Base-by-base conservation (phyloP, 2,888 invertebrate genomes). In the Athalia circularis region DNA sequence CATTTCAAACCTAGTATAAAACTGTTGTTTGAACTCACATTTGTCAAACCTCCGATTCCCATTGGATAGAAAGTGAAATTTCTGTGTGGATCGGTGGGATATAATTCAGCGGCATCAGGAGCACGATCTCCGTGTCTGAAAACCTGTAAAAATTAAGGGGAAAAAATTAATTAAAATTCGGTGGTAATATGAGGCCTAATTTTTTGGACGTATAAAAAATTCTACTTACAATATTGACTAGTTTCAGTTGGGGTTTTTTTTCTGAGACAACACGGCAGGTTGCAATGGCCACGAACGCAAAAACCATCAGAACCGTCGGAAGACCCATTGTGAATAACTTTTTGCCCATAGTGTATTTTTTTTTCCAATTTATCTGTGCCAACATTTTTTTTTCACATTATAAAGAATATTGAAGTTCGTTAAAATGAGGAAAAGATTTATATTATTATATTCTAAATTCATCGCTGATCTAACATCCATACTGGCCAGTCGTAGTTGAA, bases 61-160 rank as follows among this genome's bases (percentile, higher is more conserved):
- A 92, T 93, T 0, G 94, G 94, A 90, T 93, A 94, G 83, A 92
- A 92, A 45, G 87, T 87, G 68, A 92, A 92, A 52, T 92, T 85
- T 47, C 91, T 84, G 79, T 93, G 91, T 0, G 92, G 91, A 83
- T 94, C 93, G 50, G 92, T 92, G 0, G 94, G 93, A 85, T 92
- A 94, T 65, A 92, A 88, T 6, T 90, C 91, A 3, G 3, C 4
- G 13, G 90, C 83, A 79, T 93, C 93, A 0, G 95, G 95, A 15
- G 95, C 93, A 78, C 95, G 91, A 85, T 95, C 95, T 2, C 95
- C 95, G 86, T 95, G 95, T 64, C 95, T 92, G 87, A 93, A 95
- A 57, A 95, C 86, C 94, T 95, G 87, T 13, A 3, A 65, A 80
- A 6, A 29, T 29, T 0, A 29, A 65, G 9, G 5, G n/a, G 47